Percentiles rank a stretch among this genome's conserved stretches.
These are phyloP conservation scores for Leucoraja erinaceus DNA, from an alignment of 2,113 vertebrate species.

Conservation along the genomic window DNA sequence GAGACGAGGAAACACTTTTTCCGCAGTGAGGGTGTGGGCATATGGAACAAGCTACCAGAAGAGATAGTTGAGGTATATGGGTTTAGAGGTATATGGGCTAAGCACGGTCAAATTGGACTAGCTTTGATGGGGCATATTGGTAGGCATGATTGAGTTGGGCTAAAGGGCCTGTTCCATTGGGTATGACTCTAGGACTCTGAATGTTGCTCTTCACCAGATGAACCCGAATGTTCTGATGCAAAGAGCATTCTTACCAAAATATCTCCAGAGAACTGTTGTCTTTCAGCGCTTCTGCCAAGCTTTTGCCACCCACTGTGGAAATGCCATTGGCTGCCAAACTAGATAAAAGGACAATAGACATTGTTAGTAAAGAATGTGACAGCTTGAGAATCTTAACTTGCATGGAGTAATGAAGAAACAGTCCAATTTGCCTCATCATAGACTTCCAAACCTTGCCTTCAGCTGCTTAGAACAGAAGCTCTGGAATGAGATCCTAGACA, in stretches of 20 bases:
- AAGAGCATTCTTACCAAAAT: conserved; percentile 70
- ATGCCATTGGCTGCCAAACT: conserved; percentile 84
- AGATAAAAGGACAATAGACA: conserved; percentile 19
- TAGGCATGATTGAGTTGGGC: too few species aligned
- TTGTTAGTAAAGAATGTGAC: not conserved
- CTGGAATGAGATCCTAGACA: not conserved
- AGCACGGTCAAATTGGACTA: too few species aligned
- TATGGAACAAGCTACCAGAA: too few species aligned
- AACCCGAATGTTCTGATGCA: not conserved
- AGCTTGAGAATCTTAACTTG: not conserved
- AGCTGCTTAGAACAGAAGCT: not conserved
- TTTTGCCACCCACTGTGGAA: conserved; percentile 70
- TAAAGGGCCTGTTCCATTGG: too few species aligned
- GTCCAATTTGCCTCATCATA: not conserved
- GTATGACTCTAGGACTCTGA: too few species aligned
- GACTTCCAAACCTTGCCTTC: not conserved
- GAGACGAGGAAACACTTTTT: too few species aligned
- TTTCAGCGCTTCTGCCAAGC: conserved; percentile 68
- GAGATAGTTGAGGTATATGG: too few species aligned
- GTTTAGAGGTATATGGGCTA: too few species aligned
- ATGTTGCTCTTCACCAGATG: not conserved
- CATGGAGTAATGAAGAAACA: not conserved
- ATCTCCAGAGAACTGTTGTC: conserved; percentile 69
- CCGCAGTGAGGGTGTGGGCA: too few species aligned
- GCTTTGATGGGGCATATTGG: too few species aligned